Base-by-base conservation (phyloP, 2,113 vertebrate genomes). In the Pygoscelis antarcticus region DNA sequence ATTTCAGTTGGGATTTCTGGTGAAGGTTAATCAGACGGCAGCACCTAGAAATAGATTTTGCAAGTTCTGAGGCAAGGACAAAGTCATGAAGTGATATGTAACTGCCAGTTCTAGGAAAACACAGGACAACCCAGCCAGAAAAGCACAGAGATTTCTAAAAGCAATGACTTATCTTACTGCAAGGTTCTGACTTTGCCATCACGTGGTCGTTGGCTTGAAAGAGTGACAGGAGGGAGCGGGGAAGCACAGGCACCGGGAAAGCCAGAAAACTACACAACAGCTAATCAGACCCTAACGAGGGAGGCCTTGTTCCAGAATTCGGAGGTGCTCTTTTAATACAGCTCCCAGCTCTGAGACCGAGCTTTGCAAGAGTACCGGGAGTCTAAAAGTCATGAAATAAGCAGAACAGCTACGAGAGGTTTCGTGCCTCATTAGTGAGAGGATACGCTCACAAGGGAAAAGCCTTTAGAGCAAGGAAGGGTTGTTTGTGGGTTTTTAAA, bases 41-140 rank as follows among this genome's bases (percentile, higher is more conserved):
- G 57, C 25, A 11, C 58, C 34, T 42, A 10, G 60, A 12, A 62
- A 58, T 17, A 55, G 65, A 49, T 52, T 87, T 86, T 92, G 77
- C 40, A 18, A 57, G 58, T 61, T 40, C 49, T 1, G 3, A 69
- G 82, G 61, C 57, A 16, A 36, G 66, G 75, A 23, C 15, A 5
- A 55, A 64, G 32, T 4, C 6, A 8, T 5, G 38, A n/a, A n/a
- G 66, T 3, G 47, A 55, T 1, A 22, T 0, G 2, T 16, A 86
- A 32, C 54, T 25, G 71, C 38, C 34, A 29, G 32, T 4, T 65
- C 20, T 1, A 4, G 83, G 76, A 38, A 78, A 80, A 34, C 11
- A 0, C 44, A 2, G 72, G 29, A 6, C 51, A 65, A 26, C 7
- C 25, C 29, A 2, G 40, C 0, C 51, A 75, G 80, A 61, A 32